Evolutionary conservation across 2,888 invertebrate genomes (phyloP), one percentile per base, ranked within the genome.

Genomic region (Brassicogethes aeneus): DNA sequence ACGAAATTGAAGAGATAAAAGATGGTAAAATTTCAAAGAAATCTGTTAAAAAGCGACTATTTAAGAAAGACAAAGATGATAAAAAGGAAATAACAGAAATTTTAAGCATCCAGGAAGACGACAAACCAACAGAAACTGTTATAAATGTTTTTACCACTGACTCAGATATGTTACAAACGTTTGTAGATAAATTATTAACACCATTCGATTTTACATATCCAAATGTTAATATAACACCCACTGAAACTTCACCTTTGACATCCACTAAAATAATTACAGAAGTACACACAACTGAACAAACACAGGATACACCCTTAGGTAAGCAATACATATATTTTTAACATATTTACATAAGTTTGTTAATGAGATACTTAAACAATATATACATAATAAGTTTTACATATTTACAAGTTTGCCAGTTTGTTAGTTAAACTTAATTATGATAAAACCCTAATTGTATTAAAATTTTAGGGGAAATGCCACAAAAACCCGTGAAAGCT

Each of bases 21-120:
- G 43, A 43, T 13, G 48, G 43, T 34, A 51, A 47, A 44, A 40
- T 51, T 34, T 53, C 44, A 43, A 55, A 41, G 45, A 56, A 52
- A 36, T 63, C 62, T 29, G 57, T 64, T 2, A 70, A 66, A 35
- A 68, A 63, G 36, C 60, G 69, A 30, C 51, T 64, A 0, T 61
- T 69, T 32, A 70, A 64, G 31, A 49, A 42, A 66, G 66, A 39
- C 31, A 46, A 42, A 15, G 45, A 47, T 60, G 64, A 38, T 39
- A 35, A 52, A 43, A 44, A 46, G 5, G 53, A 55, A 46, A 52
- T 49, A 5, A 56, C 56, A 10, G 49, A 53, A 42, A 49, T 55
- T 17, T 45, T 46, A 13, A 54, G 48, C 5, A 37, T 46, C 2
- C 44, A 49, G 42, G 42, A 46, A 45, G 51, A 52, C 10, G 48